Evolutionary conservation across 2,797 vertebrate species (phyloP).

Genomic region (Ciconia nigra): DNA sequence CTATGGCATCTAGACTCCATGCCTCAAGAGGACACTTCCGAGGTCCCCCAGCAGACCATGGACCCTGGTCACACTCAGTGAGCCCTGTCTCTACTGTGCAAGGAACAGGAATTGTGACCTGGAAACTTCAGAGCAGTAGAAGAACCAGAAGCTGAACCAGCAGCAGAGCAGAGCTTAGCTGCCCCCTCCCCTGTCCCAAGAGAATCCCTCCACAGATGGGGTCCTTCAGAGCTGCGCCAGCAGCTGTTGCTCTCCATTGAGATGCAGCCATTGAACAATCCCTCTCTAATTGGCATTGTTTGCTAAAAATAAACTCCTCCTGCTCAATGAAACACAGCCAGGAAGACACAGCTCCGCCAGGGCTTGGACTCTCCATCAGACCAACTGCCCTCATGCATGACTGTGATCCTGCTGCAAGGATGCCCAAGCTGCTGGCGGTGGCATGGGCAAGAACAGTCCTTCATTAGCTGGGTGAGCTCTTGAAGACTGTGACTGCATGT

Average conservation of each 20-base stretch:
- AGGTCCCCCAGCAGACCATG: not conserved
- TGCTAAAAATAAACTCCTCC: conserved; percentile 34
- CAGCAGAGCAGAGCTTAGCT: not conserved
- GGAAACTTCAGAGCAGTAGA: not conserved
- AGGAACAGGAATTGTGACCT: not conserved
- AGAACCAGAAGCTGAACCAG: not conserved
- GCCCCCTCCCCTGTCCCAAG: not conserved
- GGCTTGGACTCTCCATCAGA: not conserved
- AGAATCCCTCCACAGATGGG: not conserved
- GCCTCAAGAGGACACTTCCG: not conserved
- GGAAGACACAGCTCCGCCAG: not conserved
- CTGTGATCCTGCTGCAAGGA: not conserved
- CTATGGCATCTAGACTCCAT: not conserved
- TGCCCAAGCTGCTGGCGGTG: not conserved
- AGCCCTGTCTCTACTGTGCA: not conserved
- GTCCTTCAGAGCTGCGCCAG: not conserved
- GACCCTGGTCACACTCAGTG: not conserved
- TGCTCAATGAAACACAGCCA: not conserved
- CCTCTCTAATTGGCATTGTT: conserved; percentile 51
- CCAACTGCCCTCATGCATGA: not conserved
- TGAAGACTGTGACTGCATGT: not conserved
- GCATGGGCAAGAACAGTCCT: not conserved
- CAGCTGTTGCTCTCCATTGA: not conserved
- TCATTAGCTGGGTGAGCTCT: not conserved
- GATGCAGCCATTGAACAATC: conserved; percentile 17